These are phyloP conservation scores for Merluccius polli DNA, from an alignment of 2,797 vertebrate genomes.

Conservation along the genomic window DNA sequence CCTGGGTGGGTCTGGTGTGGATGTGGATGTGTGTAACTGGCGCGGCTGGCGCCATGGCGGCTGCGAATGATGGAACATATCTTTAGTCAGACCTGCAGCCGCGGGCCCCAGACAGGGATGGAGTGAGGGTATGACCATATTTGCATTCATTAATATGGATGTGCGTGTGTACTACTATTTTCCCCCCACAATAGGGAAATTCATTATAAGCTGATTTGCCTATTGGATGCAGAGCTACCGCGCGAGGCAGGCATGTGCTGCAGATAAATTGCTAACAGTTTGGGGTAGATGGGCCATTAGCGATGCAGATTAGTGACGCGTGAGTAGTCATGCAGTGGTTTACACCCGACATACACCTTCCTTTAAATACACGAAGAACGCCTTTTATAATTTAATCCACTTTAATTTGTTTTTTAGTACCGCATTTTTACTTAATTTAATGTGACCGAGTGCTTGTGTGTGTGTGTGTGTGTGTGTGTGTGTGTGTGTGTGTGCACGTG, in stretches of 20 bases:
- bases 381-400: background rate
- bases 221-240: slow-evolving; percentile 36
- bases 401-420: slow-evolving; percentile 2
- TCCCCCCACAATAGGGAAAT: slow-evolving; percentile 50
- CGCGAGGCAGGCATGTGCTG: background rate
- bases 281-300: slow-evolving; percentile 3
- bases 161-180: slow-evolving; percentile 58
- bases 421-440: background rate
- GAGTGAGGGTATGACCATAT: slow-evolving; percentile 49
- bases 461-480: slow-evolving; percentile 1
- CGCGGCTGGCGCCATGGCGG: too few relatives aligned
- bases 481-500: too few relatives aligned
- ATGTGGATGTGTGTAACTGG: background rate
- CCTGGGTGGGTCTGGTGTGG: too few relatives aligned
- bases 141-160: slow-evolving; percentile 71
- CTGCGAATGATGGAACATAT: slow-evolving; percentile 46
- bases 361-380: background rate
- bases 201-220: slow-evolving; percentile 58
- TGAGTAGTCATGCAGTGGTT: background rate
- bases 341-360: background rate
- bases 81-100: slow-evolving; percentile 39
- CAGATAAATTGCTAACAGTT: background rate
- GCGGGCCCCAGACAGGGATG: slow-evolving; percentile 50
- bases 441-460: background rate
- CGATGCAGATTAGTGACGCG: background rate